Conservation (phyloP, 2,113 vertebrate genomes). For the Tringa solitaria region DNA sequence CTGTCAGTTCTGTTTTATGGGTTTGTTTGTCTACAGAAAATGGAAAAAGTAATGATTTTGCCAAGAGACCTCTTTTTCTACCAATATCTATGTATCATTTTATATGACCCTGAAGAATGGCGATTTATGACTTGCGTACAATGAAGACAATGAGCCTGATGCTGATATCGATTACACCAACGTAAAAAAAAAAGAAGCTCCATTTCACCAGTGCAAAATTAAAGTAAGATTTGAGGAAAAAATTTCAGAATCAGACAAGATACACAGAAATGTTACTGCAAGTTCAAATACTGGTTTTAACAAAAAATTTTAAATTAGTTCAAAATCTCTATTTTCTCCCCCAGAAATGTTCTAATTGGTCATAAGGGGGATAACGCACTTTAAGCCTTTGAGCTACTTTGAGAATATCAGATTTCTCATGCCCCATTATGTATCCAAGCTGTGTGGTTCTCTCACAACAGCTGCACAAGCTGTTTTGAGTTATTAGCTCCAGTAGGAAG, state of each 20-base stretch:
- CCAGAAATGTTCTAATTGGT: neutral
- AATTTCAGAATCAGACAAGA: neutral
- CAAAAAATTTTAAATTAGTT: neutral
- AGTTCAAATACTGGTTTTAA: neutral
- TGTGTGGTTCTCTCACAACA: neutral
- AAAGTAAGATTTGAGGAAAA: neutral
- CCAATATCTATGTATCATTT: conserved; percentile 55
- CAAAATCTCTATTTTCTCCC: neutral
- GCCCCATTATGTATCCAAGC: neutral
- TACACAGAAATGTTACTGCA: neutral
- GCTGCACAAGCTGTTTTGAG: neutral
- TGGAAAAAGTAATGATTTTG: conserved; percentile 58
- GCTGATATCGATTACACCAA: neutral
- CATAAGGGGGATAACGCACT: neutral
- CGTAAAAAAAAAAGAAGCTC: neutral
- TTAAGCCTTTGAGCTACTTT: neutral
- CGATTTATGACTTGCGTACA: conserved; percentile 15
- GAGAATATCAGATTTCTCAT: neutral
- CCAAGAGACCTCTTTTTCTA: conserved; percentile 30
- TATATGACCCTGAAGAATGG: conserved; percentile 44
- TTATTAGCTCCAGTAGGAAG: conserved; percentile 31
- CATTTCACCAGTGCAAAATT: neutral
- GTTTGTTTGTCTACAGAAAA: conserved; percentile 68
- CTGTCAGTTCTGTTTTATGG: conserved; percentile 59
- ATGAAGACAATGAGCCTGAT: neutral